A percentile compares a stretch with the other conserved stretches of the same genome.
Conservation (phyloP, 2,888 invertebrate genomes). For the Drosophila silvestris region DNA sequence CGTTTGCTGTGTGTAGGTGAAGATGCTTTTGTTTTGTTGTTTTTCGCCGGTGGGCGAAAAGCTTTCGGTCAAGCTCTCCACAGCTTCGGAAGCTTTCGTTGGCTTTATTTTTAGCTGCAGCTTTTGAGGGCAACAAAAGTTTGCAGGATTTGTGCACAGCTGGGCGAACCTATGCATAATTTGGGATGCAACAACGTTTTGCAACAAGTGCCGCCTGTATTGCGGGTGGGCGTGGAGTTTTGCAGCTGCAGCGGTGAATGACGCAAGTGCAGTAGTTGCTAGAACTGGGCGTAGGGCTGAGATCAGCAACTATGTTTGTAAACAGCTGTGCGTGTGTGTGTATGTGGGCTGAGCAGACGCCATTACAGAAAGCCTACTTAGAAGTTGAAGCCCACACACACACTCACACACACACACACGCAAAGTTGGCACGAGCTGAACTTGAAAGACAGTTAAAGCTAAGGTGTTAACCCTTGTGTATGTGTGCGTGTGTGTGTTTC, state of each 20-base stretch:
- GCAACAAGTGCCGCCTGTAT: slow-evolving; percentile 27
- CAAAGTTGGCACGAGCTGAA: slow-evolving; percentile 57
- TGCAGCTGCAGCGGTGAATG: slow-evolving; percentile 46
- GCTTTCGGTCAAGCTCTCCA: slow-evolving; percentile 29
- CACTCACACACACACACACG: slow-evolving; percentile 25
- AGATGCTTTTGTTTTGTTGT: slow-evolving; percentile 7
- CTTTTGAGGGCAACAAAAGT: slow-evolving; percentile 20
- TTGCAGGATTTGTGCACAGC: slow-evolving; percentile 31
- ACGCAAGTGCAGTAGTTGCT: slow-evolving; percentile 46
- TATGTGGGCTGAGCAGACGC: slow-evolving; percentile 60
- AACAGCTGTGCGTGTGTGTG: not conserved
- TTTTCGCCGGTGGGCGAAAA: slow-evolving; percentile 43
- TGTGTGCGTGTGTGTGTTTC: slow-evolving; percentile 22
- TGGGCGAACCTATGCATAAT: not conserved
- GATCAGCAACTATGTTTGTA: slow-evolving; percentile 47
- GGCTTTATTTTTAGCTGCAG: slow-evolving; percentile 39
- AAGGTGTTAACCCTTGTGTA: slow-evolving; percentile 63
- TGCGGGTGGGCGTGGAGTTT: slow-evolving; percentile 2
- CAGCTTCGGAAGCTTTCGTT: slow-evolving; percentile 32
- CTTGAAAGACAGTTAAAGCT: slow-evolving; percentile 32
- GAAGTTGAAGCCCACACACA: slow-evolving; percentile 44
- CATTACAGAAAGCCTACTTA: slow-evolving; percentile 57
- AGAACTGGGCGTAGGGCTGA: slow-evolving; percentile 41
- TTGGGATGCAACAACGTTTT: not conserved
- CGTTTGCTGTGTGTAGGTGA: slow-evolving; percentile 42